Percentiles rank a stretch among this genome's conserved stretches.
Evolutionary conservation across 2,113 vertebrate genomes (phyloP).

Genomic region (Astur gentilis): DNA sequence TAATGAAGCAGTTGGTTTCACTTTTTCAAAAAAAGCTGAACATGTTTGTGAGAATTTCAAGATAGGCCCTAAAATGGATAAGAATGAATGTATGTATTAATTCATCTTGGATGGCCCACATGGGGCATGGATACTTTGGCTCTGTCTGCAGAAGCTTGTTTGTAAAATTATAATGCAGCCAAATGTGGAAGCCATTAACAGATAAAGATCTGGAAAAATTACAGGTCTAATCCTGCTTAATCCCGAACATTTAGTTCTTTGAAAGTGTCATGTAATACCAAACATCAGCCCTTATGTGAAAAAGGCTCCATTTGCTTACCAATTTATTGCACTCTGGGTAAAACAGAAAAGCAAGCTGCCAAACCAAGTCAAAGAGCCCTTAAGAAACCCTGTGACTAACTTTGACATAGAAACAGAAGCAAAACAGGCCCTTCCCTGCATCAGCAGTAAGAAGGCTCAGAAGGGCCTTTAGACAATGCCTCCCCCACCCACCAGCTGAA

Average conservation of each 20-base stretch:
- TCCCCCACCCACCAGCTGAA: background rate
- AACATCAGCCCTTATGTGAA: background rate
- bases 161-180: background rate
- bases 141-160: background rate
- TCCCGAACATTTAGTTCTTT: background rate
- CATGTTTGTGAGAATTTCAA: background rate
- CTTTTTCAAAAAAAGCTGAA: background rate
- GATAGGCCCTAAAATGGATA: background rate
- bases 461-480: background rate
- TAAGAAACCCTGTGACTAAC: background rate
- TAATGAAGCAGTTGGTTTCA: background rate
- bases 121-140: background rate
- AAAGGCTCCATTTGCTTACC: background rate
- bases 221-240: background rate
- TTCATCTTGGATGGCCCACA: background rate
- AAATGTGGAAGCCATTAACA: background rate
- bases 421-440: background rate
- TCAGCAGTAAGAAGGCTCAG: background rate
- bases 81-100: background rate
- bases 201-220: background rate
- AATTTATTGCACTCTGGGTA: background rate
- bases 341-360: background rate
- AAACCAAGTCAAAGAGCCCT: background rate
- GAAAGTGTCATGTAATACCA: accelerated
- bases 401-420: background rate